Evolutionary conservation across 2,113 vertebrate genomes (phyloP).

Genomic region (Elgaria multicarinata): DNA sequence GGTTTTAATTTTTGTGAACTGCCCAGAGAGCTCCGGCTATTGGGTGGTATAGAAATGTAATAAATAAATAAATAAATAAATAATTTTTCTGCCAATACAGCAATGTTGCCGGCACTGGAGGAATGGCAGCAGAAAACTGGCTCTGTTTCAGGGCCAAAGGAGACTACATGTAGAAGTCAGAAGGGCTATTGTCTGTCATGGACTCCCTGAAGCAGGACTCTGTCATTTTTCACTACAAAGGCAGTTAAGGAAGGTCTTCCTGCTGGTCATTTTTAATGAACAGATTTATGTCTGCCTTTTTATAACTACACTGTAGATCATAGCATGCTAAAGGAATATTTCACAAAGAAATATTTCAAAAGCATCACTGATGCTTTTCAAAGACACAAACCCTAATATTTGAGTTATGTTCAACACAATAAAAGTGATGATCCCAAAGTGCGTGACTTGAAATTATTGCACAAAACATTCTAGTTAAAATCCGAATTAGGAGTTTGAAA

Average conservation of each 20-base stretch:
- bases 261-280: neutral
- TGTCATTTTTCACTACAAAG: neutral
- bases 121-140: neutral
- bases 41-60: too few species aligned
- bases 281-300: slow-evolving; percentile 4
- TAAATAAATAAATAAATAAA: too few species aligned
- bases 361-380: neutral
- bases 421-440: neutral
- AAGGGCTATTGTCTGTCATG: neutral
- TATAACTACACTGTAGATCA: neutral
- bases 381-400: neutral
- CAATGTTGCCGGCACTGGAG: neutral
- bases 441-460: neutral
- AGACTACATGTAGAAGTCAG: too few species aligned
- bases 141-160: neutral
- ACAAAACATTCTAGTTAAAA: neutral
- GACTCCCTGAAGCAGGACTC: neutral
- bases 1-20: too few species aligned
- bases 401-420: neutral
- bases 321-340: neutral
- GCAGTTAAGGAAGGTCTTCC: neutral
- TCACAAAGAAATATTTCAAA: neutral
- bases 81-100: neutral
- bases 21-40: too few species aligned
- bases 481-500: neutral